Base-by-base conservation (phyloP, 2,888 invertebrate species). In the Anaspis maculata region DNA sequence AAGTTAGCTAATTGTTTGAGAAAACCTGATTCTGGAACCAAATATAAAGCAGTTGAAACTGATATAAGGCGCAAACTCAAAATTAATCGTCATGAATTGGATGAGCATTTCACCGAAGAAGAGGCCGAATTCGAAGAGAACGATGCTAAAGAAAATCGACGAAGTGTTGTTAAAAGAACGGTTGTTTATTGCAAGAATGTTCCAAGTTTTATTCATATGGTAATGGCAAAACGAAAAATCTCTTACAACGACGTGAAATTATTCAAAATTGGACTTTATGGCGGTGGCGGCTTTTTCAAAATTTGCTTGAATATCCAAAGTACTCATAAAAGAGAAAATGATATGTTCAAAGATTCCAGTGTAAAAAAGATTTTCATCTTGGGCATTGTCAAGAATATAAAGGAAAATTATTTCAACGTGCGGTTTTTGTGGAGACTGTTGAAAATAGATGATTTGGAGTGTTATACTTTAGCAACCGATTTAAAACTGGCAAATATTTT, bases 401-500 rank as follows among this genome's bases (percentile, higher is more conserved):
- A 25, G 10, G 25, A 25, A 25, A 25, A 4, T 11, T 25, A 25
- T 10, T 5, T 7, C 9, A 25, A 25, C 10, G 10, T 10, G 6
- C 10, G 9, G 6, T 9, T 5, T 5, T 5, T 10, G 7, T 25
- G 25, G 25, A 10, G 10, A 5, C 11, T 25, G 10, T 10, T 25
- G 5, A 7, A 25, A n/a, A 5, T 25, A 11, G 10, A 25, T 25
- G 10, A 5, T 7, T 10, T 25, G 5, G 10, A 7, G 10, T n/a
- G 5, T 10, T 25, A 5, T n/a, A 7, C 25, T 5, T 9, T 25
- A 7, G 25, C 25, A 7, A 11, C 25, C 5, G 25, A 25, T 25
- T 10, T 25, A 10, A 25, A 25, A 11, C 10, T 25, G 25, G 25
- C 25, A 25, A 25, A 25, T 25, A 25, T 10, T n/a, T 25, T 25